Percentiles rank a stretch among this genome's conserved stretches.
phyloP scores from a whole-genome alignment of 1,140 invertebrate species.

The Meloidogyne floridensis region DNA sequence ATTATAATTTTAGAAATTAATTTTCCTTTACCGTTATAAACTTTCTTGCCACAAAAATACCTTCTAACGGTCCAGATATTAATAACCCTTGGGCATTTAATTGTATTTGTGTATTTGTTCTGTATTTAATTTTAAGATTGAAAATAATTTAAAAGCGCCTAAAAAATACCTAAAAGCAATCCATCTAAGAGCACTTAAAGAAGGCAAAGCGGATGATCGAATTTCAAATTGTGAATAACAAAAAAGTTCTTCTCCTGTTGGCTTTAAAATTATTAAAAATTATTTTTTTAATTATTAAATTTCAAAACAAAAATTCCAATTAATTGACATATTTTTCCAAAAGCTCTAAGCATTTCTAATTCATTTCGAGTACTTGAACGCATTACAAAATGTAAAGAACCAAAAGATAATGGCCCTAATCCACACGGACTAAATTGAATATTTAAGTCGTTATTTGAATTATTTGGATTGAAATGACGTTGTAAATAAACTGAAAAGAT shows the following conservation, averaged over 20 bases:
- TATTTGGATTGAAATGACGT: conserved; percentile 18
- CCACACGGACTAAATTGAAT: conserved; percentile 25
- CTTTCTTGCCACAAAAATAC: conserved; percentile 41
- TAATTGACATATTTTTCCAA: conserved; percentile 30
- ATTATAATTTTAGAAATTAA: too few relatives aligned
- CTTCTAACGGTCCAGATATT: conserved; percentile 34
- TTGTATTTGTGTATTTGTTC: conserved; percentile 54
- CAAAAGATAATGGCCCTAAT: not conserved
- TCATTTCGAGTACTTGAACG: conserved; percentile 25
- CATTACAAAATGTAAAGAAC: conserved; percentile 26
- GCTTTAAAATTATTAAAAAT: conserved; percentile 31
- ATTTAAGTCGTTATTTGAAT: not conserved
- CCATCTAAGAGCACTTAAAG: conserved; percentile 46
- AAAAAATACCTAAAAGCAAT: conserved; percentile 35
- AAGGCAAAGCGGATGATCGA: conserved; percentile 41
- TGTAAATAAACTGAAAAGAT: conserved; percentile 13
- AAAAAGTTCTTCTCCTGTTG: conserved; percentile 32
- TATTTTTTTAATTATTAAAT: not conserved
- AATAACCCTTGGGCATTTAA: conserved; percentile 42
- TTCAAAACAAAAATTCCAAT: conserved; percentile 28
- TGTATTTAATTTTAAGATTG: not conserved
- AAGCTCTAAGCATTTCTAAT: conserved; percentile 24
- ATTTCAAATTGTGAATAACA: conserved; percentile 45
- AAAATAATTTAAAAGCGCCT: too few relatives aligned
- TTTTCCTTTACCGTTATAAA: conserved; percentile 38